phyloP scores from a whole-genome alignment of 2,797 vertebrate genomes.

The Sebastes glaucus region DNA sequence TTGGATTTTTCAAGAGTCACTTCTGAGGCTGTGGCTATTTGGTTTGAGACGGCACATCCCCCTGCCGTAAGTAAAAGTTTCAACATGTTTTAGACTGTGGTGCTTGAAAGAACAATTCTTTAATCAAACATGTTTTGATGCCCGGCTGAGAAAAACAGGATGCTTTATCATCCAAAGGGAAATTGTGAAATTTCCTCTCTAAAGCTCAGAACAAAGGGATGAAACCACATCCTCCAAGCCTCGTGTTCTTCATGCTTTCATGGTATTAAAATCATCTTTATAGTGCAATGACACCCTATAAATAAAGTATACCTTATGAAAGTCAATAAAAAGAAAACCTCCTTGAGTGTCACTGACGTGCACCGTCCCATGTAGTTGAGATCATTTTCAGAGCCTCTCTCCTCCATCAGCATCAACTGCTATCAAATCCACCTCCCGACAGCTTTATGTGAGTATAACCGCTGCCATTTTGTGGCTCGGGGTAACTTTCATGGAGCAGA shows the following conservation, averaged over 20 bases:
- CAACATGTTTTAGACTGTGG: background rate
- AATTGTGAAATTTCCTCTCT: background rate
- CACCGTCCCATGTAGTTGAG: slow-evolving; percentile 7
- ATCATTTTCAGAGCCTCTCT: slow-evolving; percentile 21
- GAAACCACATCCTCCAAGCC: background rate
- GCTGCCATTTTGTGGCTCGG: slow-evolving; percentile 43
- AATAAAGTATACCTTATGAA: slow-evolving; percentile 22
- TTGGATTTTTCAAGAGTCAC: slow-evolving; percentile 30
- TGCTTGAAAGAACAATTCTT: background rate
- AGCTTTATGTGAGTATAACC: slow-evolving; percentile 49
- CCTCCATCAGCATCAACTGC: slow-evolving; percentile 34
- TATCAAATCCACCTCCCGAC: slow-evolving; percentile 48
- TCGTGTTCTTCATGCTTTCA: background rate
- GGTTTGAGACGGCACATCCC: background rate
- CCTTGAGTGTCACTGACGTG: background rate
- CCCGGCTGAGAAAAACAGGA: background rate
- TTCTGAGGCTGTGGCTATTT: background rate
- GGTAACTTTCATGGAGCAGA: slow-evolving; percentile 64
- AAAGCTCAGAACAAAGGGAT: background rate
- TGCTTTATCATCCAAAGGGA: background rate
- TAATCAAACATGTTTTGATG: slow-evolving; percentile 10
- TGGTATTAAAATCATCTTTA: background rate
- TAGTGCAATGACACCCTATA: background rate
- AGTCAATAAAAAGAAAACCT: slow-evolving; percentile 29
- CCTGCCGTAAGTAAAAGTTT: background rate